Evolutionary conservation across 2,113 vertebrate species (phyloP).

Genomic region (Cervus canadensis): DNA sequence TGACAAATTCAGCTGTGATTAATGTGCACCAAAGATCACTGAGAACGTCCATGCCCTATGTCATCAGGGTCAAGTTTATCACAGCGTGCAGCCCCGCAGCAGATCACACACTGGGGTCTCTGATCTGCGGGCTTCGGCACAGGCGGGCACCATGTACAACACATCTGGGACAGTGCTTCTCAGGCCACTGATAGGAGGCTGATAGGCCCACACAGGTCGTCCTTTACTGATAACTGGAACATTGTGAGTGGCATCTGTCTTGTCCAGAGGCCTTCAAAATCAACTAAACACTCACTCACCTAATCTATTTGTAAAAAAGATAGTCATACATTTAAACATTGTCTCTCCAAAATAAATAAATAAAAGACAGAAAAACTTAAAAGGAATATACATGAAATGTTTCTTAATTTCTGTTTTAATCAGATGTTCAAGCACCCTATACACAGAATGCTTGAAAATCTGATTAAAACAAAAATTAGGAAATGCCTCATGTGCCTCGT

Average conservation of each 20-base stretch:
- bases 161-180: neutral
- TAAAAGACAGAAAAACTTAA: neutral
- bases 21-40: neutral
- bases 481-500: neutral
- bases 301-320: neutral
- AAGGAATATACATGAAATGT: neutral
- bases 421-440: neutral
- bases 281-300: neutral
- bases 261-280: neutral
- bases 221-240: neutral
- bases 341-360: neutral
- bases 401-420: neutral
- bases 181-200: too few species aligned
- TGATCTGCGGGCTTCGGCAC: neutral
- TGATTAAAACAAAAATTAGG: constrained; percentile 13
- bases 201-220: neutral
- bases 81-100: neutral
- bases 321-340: neutral
- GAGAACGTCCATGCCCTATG: neutral
- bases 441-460: neutral
- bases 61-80: neutral
- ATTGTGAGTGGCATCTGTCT: neutral
- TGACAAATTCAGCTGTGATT: neutral
- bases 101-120: neutral
- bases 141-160: too few species aligned